Conservation (phyloP, 2,888 invertebrate genomes). For the Zaprionus bogoriensis region DNA sequence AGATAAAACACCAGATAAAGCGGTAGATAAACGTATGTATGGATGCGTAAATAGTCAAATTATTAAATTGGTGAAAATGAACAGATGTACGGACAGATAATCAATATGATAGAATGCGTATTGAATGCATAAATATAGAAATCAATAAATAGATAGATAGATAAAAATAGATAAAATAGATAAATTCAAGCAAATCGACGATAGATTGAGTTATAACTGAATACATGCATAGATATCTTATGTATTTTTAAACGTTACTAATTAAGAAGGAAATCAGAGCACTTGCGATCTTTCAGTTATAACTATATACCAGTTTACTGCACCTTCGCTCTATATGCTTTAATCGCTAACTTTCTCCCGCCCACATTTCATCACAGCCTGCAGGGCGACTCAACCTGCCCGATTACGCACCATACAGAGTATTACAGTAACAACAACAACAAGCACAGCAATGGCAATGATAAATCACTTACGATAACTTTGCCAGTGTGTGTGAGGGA, state of each 20-base stretch:
- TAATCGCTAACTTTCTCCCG: too few relatives aligned
- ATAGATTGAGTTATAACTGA: too few relatives aligned
- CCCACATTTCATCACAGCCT: too few relatives aligned
- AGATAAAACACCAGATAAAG: neutral
- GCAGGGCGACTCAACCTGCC: neutral
- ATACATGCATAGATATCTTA: too few relatives aligned
- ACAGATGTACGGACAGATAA: neutral
- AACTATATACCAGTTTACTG: too few relatives aligned
- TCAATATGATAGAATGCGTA: neutral
- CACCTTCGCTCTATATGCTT: too few relatives aligned
- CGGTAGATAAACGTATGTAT: neutral
- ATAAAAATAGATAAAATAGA: neutral
- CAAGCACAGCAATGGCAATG: conserved; percentile 48
- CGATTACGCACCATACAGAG: conserved; percentile 7
- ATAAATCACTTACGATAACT: conserved; percentile 70
- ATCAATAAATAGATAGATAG: neutral
- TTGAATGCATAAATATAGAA: neutral
- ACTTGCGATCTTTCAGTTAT: too few relatives aligned
- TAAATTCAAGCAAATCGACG: neutral
- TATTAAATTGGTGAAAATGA: neutral
- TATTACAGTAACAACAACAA: conserved; percentile 24
- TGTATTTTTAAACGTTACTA: too few relatives aligned
- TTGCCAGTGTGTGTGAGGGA: conserved; percentile 21
- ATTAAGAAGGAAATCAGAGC: too few relatives aligned
- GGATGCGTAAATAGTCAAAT: neutral